These are phyloP conservation scores for Ornithoptera priamus DNA, from an alignment of 2,888 invertebrate genomes.

Conservation along the genomic window DNA sequence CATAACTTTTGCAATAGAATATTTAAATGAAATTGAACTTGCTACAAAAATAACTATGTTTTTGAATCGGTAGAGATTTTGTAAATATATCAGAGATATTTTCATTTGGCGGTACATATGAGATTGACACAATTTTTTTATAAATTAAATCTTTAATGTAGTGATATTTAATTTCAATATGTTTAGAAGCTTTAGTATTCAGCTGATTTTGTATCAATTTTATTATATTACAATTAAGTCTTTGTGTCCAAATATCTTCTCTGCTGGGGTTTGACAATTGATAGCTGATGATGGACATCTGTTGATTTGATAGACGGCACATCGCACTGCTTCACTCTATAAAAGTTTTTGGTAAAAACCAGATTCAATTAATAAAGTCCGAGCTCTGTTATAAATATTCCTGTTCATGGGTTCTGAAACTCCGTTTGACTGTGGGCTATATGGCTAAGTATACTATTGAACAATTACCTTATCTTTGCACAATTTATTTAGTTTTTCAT, in stretches of 20 bases:
- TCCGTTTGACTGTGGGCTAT: conserved; percentile 34
- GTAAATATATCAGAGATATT: conserved; percentile 5
- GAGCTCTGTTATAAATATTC: conserved; percentile 32
- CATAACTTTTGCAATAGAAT: not conserved
- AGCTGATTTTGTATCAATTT: conserved; percentile 12
- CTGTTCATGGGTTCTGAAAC: conserved; percentile 33
- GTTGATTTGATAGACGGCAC: conserved; percentile 16
- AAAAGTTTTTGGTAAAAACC: conserved; percentile 18
- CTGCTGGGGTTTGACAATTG: conserved; percentile 20
- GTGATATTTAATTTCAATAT: conserved; percentile 21
- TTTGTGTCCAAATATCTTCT: conserved; percentile 30
- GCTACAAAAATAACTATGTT: conserved; percentile 3
- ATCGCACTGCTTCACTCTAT: conserved; percentile 29
- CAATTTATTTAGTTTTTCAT: conserved; percentile 14
- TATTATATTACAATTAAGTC: conserved; percentile 2
- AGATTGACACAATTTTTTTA: conserved; percentile 1
- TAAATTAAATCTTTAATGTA: conserved; percentile 18
- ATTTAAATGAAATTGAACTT: conserved; percentile 2
- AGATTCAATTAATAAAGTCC: conserved; percentile 32
- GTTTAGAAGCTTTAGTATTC: conserved; percentile 18
- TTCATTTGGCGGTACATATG: not conserved
- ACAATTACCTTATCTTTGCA: conserved; percentile 11
- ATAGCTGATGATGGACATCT: conserved; percentile 17
- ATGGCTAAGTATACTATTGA: conserved; percentile 30
- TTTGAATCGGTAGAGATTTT: conserved; percentile 2